These are phyloP conservation scores for Bombycilla garrulus DNA, from an alignment of 2,113 vertebrate species.

Conservation along the genomic window DNA sequence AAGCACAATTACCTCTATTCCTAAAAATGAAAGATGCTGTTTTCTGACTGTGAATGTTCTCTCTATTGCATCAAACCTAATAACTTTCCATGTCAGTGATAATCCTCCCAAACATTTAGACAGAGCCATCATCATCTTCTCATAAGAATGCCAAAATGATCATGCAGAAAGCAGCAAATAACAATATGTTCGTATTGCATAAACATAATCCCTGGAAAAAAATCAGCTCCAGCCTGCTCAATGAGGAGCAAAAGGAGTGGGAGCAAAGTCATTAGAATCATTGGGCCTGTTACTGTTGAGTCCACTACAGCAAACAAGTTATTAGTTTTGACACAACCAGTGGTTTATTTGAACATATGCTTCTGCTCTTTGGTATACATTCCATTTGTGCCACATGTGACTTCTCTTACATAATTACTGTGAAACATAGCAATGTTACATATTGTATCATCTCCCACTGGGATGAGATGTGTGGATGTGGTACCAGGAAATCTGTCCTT, in stretches of 20 bases:
- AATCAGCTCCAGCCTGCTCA: neutral
- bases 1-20: slow-evolving; percentile 67
- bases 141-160: slow-evolving; percentile 42
- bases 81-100: slow-evolving; percentile 38
- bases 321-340: slow-evolving; percentile 71
- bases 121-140: slow-evolving; percentile 30
- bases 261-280: slow-evolving; percentile 46
- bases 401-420: slow-evolving; percentile 67
- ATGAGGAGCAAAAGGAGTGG: neutral
- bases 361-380: slow-evolving; percentile 59
- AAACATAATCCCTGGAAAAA: slow-evolving; percentile 45
- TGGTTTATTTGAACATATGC: slow-evolving; percentile 66
- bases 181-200: slow-evolving; percentile 52
- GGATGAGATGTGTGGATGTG: slow-evolving; percentile 48
- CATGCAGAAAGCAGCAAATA: slow-evolving; percentile 52
- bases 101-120: slow-evolving; percentile 31
- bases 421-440: slow-evolving; percentile 48
- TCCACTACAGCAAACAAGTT: slow-evolving; percentile 63
- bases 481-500: slow-evolving; percentile 51
- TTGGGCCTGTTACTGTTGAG: slow-evolving; percentile 59
- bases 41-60: slow-evolving; percentile 51
- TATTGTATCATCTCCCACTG: slow-evolving; percentile 38
- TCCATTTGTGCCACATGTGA: slow-evolving; percentile 67
- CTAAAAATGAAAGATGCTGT: slow-evolving; percentile 70
- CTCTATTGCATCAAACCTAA: slow-evolving; percentile 50